Percentiles rank a stretch among this genome's conserved stretches.
phyloP scores from a whole-genome alignment of 2,888 invertebrate species.

The Xylota segnis region DNA sequence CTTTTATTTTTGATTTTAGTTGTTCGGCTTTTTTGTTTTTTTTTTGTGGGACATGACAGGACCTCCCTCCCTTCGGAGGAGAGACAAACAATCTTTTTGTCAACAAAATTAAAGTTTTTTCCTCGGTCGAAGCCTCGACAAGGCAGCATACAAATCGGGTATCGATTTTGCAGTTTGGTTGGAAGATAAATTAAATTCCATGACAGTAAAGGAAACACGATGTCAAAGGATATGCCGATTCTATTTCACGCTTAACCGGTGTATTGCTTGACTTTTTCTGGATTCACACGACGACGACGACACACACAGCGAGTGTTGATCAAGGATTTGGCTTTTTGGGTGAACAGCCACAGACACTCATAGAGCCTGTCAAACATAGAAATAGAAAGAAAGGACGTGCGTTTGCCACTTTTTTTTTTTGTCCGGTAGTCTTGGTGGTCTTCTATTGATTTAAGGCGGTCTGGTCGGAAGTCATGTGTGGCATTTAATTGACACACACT shows the following conservation, averaged over 20 bases:
- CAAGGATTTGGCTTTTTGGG: neutral
- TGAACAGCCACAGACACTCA: neutral
- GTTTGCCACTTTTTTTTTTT: constrained; percentile 36
- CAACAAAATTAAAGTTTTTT: constrained; percentile 41
- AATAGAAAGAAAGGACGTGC: constrained; percentile 7
- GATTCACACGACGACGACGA: constrained; percentile 16
- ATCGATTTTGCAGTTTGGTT: constrained; percentile 32
- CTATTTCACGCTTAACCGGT: constrained; percentile 36
- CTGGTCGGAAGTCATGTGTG: constrained; percentile 15
- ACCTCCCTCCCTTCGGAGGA: neutral
- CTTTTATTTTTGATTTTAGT: neutral
- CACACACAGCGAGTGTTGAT: constrained; percentile 8
- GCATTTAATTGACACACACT: constrained; percentile 48
- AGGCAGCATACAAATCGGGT: constrained; percentile 33
- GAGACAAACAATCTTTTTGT: constrained; percentile 43
- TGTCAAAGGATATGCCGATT: constrained; percentile 20
- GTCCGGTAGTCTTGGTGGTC: neutral
- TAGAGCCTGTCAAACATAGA: too few species aligned
- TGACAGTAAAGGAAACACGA: neutral
- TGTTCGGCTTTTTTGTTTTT: neutral
- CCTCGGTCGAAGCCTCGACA: neutral
- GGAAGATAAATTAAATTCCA: constrained; percentile 23
- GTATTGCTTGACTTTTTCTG: constrained; percentile 19
- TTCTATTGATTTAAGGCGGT: constrained; percentile 32
- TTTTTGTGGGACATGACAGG: constrained; percentile 4